Conservation (phyloP, 2,797 vertebrate species). For the Lacerta bilineata region DNA sequence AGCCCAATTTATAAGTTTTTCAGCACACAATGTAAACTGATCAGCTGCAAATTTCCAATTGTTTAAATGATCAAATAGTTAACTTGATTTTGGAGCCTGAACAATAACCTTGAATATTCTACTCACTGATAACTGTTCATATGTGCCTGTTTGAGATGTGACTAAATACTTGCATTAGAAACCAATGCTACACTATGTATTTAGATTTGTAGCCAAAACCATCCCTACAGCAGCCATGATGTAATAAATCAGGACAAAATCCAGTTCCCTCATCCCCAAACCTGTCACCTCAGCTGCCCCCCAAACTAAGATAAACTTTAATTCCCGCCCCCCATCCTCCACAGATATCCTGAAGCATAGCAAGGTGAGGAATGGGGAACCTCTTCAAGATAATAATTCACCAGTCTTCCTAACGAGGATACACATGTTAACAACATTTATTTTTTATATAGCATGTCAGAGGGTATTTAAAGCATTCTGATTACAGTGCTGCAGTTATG, state of each 20-base stretch:
- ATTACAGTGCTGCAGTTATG: background rate
- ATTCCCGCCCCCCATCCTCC: background rate
- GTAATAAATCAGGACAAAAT: background rate
- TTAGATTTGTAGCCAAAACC: background rate
- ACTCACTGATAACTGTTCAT: background rate
- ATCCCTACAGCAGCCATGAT: background rate
- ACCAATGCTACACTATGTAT: background rate
- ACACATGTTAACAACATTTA: background rate
- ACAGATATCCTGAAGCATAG: background rate
- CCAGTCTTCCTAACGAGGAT: too few relatives aligned
- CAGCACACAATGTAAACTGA: background rate
- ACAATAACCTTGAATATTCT: background rate
- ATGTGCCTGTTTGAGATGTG: background rate
- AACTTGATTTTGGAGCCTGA: background rate
- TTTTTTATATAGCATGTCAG: background rate
- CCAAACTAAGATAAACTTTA: background rate
- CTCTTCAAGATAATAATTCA: background rate
- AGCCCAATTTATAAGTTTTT: background rate
- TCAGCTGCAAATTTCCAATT: background rate
- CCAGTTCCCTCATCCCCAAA: background rate
- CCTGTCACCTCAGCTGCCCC: background rate
- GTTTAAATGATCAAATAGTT: background rate
- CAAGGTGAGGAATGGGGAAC: background rate
- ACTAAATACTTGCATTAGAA: background rate
- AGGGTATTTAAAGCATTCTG: background rate